Evolutionary conservation across 2,888 invertebrate genomes (phyloP).

Genomic region (Conistra vaccinii): DNA sequence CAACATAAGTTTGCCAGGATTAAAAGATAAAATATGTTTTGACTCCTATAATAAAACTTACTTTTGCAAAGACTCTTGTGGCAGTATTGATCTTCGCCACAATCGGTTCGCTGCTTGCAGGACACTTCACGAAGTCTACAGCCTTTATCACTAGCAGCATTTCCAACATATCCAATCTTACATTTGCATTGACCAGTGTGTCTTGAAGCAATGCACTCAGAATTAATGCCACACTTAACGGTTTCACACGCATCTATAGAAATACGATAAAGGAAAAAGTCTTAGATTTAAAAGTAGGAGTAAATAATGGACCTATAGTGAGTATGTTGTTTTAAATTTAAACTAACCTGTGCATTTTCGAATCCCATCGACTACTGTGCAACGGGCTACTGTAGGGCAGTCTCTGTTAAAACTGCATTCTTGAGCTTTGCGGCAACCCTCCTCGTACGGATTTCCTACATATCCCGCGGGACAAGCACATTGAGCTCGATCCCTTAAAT

Average conservation of each 20-base stretch:
- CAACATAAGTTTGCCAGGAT: background rate
- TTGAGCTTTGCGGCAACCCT: constrained; percentile 95
- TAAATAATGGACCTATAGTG: background rate
- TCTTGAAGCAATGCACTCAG: constrained; percentile 94
- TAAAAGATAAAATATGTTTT: no score
- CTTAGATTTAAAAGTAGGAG: background rate
- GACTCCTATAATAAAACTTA: constrained; percentile 75
- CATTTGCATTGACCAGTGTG: constrained; percentile 95
- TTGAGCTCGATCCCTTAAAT: constrained; percentile 94
- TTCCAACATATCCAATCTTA: constrained; percentile 94
- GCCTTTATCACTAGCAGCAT: constrained; percentile 93
- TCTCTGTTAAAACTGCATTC: constrained; percentile 95
- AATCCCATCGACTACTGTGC: constrained; percentile 92
- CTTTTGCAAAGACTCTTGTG: constrained; percentile 95
- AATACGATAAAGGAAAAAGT: background rate
- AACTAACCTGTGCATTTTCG: constrained; percentile 94
- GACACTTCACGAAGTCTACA: constrained; percentile 94
- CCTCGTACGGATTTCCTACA: constrained; percentile 96
- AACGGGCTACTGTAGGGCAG: constrained; percentile 95
- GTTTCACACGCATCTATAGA: constrained; percentile 94
- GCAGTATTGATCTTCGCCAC: constrained; percentile 95
- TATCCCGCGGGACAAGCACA: constrained; percentile 95
- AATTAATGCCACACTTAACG: constrained; percentile 94
- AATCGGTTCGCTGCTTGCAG: constrained; percentile 94
- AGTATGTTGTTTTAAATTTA: background rate